Conservation (phyloP, 2,888 invertebrate genomes). For the Caenorhabditis sp. region DNA sequence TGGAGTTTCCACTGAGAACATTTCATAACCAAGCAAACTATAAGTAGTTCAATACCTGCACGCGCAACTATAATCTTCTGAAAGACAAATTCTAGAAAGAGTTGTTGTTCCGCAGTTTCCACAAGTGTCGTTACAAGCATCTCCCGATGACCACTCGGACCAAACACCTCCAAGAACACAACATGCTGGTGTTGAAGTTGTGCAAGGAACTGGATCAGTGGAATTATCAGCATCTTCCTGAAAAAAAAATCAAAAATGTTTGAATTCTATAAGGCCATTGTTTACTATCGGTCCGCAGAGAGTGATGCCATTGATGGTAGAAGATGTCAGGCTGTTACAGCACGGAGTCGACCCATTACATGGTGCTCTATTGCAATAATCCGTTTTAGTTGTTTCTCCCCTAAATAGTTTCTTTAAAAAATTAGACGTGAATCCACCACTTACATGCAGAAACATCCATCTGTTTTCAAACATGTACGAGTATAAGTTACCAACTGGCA, state of each 20-base stretch:
- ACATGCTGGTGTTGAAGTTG: slow-evolving; percentile 33
- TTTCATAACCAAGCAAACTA: not conserved
- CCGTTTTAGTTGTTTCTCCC: slow-evolving; percentile 29
- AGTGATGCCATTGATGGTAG: slow-evolving; percentile 28
- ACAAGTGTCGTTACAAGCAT: slow-evolving; percentile 54
- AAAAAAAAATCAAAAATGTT: not conserved
- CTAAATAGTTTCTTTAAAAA: slow-evolving; percentile 9
- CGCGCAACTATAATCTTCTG: slow-evolving; percentile 42
- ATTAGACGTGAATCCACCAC: not conserved
- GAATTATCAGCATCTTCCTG: not conserved
- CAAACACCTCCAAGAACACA: slow-evolving; percentile 53
- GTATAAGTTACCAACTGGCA: slow-evolving; percentile 25
- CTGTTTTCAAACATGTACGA: slow-evolving; percentile 33
- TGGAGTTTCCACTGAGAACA: slow-evolving; percentile 54
- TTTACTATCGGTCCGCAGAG: slow-evolving; percentile 50
- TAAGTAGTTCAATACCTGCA: slow-evolving; percentile 56
- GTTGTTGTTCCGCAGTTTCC: slow-evolving; percentile 59
- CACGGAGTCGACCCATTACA: slow-evolving; percentile 21
- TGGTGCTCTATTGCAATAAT: slow-evolving; percentile 32
- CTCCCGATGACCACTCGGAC: slow-evolving; percentile 50
- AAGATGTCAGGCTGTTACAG: slow-evolving; percentile 20
- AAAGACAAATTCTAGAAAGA: slow-evolving; percentile 51
- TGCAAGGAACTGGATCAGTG: slow-evolving; percentile 15
- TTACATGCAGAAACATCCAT: slow-evolving; percentile 54
- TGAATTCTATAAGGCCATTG: not conserved